Percentiles rank a stretch among this genome's conserved stretches.
Conservation (phyloP, 2,888 invertebrate genomes). For the Eupithecia exiguata region DNA sequence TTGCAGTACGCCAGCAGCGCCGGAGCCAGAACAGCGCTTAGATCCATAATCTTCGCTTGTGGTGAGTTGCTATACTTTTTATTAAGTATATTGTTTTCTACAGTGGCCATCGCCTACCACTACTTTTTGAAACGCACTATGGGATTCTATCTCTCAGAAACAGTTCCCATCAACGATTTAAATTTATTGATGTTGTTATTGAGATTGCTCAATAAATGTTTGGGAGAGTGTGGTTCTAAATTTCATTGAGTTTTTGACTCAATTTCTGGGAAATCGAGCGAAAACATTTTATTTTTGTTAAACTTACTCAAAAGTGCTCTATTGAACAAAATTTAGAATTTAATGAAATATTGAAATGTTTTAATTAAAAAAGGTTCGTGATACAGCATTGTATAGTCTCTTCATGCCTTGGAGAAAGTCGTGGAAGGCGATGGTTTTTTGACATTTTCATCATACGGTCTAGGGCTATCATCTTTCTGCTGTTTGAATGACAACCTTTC, state of each 20-base stretch:
- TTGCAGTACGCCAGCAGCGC: conserved; percentile 96
- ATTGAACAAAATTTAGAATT: not conserved
- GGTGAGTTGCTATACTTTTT: conserved; percentile 63
- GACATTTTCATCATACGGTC: not conserved
- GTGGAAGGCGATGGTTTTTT: not conserved
- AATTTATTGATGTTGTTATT: not conserved
- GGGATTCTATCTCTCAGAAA: not conserved
- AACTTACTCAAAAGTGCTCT: not conserved
- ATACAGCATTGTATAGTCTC: not conserved
- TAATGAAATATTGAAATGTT: not conserved
- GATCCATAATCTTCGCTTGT: conserved; percentile 80
- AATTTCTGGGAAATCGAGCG: not conserved
- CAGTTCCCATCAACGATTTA: not conserved
- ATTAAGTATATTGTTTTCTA: not conserved
- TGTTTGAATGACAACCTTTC: not conserved
- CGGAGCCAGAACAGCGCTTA: conserved; percentile 93
- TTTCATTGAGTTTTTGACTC: not conserved
- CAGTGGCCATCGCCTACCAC: not conserved
- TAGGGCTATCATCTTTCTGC: not conserved
- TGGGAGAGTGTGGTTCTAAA: not conserved
- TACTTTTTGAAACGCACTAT: not conserved
- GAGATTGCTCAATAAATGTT: not conserved
- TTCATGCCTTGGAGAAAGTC: not conserved
- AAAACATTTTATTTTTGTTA: not conserved
- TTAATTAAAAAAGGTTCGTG: not conserved